Conservation (phyloP, 92 coral and sea anemone genomes). For the Phenganax marumi region DNA sequence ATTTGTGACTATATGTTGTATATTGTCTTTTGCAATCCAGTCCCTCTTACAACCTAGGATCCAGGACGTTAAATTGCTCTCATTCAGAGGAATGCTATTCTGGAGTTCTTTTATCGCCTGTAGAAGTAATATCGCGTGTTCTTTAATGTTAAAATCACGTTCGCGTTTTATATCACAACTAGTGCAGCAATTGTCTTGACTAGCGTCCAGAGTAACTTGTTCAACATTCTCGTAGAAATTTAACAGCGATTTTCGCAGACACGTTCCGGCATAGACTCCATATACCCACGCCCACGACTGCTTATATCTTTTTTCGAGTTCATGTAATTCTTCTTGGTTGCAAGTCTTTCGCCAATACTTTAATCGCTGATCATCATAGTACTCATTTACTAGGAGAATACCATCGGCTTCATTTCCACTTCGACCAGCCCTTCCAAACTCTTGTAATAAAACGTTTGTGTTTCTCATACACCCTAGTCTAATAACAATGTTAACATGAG, state of each 20-base stretch:
- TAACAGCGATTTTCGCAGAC: not conserved
- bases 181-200: conserved; percentile 40
- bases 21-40: conserved; percentile 42
- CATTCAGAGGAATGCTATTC: no score
- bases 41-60: conserved; percentile 50
- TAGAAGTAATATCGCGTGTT: not conserved
- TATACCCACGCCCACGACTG: not conserved
- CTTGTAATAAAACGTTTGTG: conserved; percentile 53
- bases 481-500: conserved; percentile 53
- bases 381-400: conserved; percentile 43
- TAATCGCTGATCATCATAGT: conserved; percentile 11
- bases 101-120: conserved; percentile 38
- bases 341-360: not conserved
- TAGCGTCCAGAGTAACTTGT: not conserved
- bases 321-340: not conserved
- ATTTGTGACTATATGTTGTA: conserved; percentile 38
- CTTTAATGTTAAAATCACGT: conserved; percentile 30
- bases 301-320: not conserved
- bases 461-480: conserved; percentile 63
- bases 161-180: conserved; percentile 23
- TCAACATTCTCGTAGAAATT: conserved; percentile 18
- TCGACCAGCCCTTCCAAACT: conserved; percentile 65
- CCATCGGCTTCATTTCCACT: conserved; percentile 53
- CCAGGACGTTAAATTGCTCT: conserved; percentile 53
- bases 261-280: not conserved